Percentiles rank a stretch among this genome's conserved stretches.
These are phyloP conservation scores for Malurus melanocephalus DNA, from an alignment of 2,113 vertebrate genomes.

Conservation along the genomic window DNA sequence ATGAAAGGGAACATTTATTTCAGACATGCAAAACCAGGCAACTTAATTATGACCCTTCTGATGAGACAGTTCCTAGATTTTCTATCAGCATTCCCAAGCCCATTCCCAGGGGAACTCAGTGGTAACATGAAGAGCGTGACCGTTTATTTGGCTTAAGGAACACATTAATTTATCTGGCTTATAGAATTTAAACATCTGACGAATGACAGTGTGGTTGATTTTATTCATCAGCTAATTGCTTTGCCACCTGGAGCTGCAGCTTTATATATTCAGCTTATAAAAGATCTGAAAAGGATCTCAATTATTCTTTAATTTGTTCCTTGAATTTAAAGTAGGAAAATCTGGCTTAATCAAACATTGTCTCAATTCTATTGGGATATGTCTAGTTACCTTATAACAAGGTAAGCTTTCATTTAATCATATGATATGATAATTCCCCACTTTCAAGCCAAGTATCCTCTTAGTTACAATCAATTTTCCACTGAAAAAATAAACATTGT, in stretches of 20 bases:
- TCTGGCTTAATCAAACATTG: conserved; percentile 95
- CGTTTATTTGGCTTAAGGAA: conserved; percentile 90
- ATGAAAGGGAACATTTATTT: conserved; percentile 54
- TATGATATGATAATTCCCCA: conserved; percentile 82
- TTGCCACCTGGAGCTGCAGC: conserved; percentile 88
- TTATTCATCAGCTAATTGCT: conserved; percentile 99
- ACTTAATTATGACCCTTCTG: conserved; percentile 69
- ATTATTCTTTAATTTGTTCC: conserved; percentile 91
- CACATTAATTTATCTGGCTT: conserved; percentile 87
- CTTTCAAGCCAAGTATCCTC: conserved; percentile 87
- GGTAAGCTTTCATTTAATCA: conserved; percentile 94
- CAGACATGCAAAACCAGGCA: conserved; percentile 58
- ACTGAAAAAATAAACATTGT: conserved; percentile 83
- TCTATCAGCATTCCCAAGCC: conserved; percentile 58
- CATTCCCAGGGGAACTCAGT: conserved; percentile 71
- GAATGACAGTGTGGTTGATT: conserved; percentile 87
- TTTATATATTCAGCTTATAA: conserved; percentile 92
- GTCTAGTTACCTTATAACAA: conserved; percentile 95
- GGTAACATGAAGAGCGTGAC: conserved; percentile 81
- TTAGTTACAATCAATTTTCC: conserved; percentile 93
- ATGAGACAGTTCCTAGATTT: conserved; percentile 59
- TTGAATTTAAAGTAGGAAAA: conserved; percentile 97
- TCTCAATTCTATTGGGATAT: conserved; percentile 88
- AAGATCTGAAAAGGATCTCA: conserved; percentile 88
- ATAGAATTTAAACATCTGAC: conserved; percentile 93